phyloP scores from a whole-genome alignment of 2,113 vertebrate genomes.

The Chrysemys picta region DNA sequence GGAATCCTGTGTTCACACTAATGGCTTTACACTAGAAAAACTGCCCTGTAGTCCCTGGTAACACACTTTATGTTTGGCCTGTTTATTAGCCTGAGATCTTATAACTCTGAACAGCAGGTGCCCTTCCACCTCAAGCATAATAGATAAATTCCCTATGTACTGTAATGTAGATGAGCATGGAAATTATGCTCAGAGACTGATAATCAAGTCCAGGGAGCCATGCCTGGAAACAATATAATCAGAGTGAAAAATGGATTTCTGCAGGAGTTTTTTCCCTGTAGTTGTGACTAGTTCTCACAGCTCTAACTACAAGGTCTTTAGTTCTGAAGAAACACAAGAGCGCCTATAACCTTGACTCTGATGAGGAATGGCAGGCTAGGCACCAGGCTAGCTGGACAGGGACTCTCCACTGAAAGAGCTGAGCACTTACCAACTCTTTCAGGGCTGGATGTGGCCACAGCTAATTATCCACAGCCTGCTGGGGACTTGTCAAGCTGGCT shows the following conservation, averaged over 20 bases:
- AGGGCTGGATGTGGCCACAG: neutral
- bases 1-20: neutral
- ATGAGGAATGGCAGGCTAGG: neutral
- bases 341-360: neutral
- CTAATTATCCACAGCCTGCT: neutral
- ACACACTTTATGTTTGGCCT: neutral
- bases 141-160: neutral
- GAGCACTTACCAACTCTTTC: neutral
- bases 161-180: rapidly evolving
- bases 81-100: neutral
- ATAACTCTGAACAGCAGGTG: neutral
- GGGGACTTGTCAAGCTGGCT: neutral
- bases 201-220: rapidly evolving
- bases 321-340: neutral
- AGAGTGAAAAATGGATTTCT: neutral
- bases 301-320: neutral
- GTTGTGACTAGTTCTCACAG: neutral
- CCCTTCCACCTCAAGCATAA: neutral
- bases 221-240: rapidly evolving
- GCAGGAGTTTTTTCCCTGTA: neutral
- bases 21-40: neutral
- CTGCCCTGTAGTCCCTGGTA: neutral
- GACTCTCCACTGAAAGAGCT: neutral
- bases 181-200: neutral
- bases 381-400: rapidly evolving